Evolutionary conservation across 2,113 vertebrate genomes (phyloP).

Genomic region (Ardeotis arabs): DNA sequence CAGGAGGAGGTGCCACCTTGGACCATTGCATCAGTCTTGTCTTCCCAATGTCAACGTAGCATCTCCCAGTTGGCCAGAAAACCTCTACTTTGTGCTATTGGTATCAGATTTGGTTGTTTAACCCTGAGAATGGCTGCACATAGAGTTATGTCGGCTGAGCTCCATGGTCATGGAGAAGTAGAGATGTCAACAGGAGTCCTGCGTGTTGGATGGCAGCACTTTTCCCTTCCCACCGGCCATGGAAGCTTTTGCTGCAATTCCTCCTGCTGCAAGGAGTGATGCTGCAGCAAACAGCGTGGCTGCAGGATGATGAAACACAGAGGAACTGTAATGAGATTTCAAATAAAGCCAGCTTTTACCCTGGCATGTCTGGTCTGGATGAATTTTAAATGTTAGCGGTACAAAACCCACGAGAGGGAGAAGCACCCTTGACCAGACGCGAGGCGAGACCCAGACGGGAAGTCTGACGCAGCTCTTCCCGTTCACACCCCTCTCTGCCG

Average conservation of each 20-base stretch:
- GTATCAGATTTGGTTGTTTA: neutral
- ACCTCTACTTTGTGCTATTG: rapidly evolving
- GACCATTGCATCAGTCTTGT: neutral
- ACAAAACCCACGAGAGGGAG: neutral
- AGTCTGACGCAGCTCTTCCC: neutral
- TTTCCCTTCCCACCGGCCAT: neutral
- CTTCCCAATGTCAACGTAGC: neutral
- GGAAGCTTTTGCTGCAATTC: constrained; percentile 22
- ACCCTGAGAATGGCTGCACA: neutral
- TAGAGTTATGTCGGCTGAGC: neutral
- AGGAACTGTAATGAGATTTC: constrained; percentile 49
- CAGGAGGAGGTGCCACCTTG: neutral
- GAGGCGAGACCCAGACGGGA: rapidly evolving
- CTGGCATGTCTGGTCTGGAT: constrained; percentile 22
- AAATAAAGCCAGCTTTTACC: constrained; percentile 22
- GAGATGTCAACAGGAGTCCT: rapidly evolving
- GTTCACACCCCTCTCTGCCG: neutral
- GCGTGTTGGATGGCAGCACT: neutral
- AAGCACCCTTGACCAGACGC: neutral
- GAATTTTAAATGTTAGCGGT: neutral
- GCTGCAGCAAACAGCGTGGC: neutral
- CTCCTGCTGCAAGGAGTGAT: constrained; percentile 3
- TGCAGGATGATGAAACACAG: constrained; percentile 61
- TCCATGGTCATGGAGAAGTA: neutral
- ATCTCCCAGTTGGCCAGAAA: neutral